Percentiles rank a stretch among this genome's conserved stretches.
These are phyloP conservation scores for Platycheirus albimanus DNA, from an alignment of 2,888 invertebrate genomes.

Conservation along the genomic window DNA sequence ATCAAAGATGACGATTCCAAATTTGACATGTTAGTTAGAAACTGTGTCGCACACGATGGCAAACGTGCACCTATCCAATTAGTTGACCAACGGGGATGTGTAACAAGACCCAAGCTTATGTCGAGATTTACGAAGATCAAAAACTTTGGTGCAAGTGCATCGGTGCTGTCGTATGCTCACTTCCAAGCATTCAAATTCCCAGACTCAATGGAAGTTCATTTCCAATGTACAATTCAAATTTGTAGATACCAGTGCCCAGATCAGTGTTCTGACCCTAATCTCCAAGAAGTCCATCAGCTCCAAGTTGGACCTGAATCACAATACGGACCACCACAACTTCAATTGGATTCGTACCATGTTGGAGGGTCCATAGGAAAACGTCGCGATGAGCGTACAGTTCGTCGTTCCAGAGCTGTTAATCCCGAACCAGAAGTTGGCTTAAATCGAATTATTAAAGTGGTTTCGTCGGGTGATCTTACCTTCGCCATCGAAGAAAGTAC, in stretches of 20 bases:
- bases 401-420: conserved; percentile 86
- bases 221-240: conserved; percentile 97
- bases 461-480: conserved; percentile 94
- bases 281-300: conserved; percentile 85
- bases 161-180: conserved; percentile 95
- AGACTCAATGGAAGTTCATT: conserved; percentile 98
- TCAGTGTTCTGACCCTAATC: conserved; percentile 89
- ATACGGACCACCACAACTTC: conserved; percentile 88
- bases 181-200: conserved; percentile 98
- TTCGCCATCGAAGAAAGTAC: conserved; percentile 90
- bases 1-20: conserved; percentile 97
- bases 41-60: conserved; percentile 97
- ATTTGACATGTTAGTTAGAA: conserved; percentile 97
- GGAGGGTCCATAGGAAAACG: conserved; percentile 86
- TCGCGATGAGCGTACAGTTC: conserved; percentile 88
- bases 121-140: conserved; percentile 97
- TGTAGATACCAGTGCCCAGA: conserved; percentile 96
- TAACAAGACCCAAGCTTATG: conserved; percentile 95
- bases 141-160: conserved; percentile 96
- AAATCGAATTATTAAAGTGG: conserved; percentile 94
- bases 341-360: conserved; percentile 85
- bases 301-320: conserved; percentile 85
- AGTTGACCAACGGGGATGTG: conserved; percentile 96
- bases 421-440: conserved; percentile 93
- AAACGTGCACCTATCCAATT: conserved; percentile 96